These are phyloP conservation scores for Knipowitschia caucasica DNA, from an alignment of 2,797 vertebrate species.

Conservation along the genomic window DNA sequence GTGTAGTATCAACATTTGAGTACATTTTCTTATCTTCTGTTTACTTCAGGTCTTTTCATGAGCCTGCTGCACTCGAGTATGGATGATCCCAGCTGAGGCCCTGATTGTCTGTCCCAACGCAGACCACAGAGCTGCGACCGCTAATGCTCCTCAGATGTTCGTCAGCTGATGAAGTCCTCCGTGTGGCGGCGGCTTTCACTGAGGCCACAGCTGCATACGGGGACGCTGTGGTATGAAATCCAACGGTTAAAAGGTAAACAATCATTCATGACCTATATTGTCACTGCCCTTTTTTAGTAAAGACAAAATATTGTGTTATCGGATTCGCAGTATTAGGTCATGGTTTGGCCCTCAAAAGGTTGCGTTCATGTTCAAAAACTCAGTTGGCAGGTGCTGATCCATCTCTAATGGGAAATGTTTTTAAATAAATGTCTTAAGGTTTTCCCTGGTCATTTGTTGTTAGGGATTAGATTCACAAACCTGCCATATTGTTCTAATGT, in stretches of 20 bases:
- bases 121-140: constrained; percentile 45
- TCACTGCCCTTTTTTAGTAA: constrained; percentile 16
- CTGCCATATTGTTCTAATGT: too few relatives aligned
- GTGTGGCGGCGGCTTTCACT: constrained; percentile 42
- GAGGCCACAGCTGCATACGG: constrained; percentile 47
- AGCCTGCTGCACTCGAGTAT: constrained; percentile 53
- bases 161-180: constrained; percentile 52
- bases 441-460: too few relatives aligned
- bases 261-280: constrained; percentile 52
- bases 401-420: too few relatives aligned
- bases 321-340: too few relatives aligned
- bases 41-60: constrained; percentile 12
- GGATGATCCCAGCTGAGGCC: constrained; percentile 40
- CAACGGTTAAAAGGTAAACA: constrained; percentile 50
- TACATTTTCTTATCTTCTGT: background rate
- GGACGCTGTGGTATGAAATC: constrained; percentile 28
- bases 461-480: too few relatives aligned
- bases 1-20: constrained; percentile 1
- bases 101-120: constrained; percentile 31
- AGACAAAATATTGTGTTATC: too few relatives aligned
- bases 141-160: constrained; percentile 70
- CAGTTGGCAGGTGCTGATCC: too few relatives aligned
- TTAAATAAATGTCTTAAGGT: too few relatives aligned
- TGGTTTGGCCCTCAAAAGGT: too few relatives aligned
- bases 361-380: too few relatives aligned